Evolutionary conservation across 2,113 vertebrate species (phyloP).

Genomic region (Onychostruthus taczanowskii): DNA sequence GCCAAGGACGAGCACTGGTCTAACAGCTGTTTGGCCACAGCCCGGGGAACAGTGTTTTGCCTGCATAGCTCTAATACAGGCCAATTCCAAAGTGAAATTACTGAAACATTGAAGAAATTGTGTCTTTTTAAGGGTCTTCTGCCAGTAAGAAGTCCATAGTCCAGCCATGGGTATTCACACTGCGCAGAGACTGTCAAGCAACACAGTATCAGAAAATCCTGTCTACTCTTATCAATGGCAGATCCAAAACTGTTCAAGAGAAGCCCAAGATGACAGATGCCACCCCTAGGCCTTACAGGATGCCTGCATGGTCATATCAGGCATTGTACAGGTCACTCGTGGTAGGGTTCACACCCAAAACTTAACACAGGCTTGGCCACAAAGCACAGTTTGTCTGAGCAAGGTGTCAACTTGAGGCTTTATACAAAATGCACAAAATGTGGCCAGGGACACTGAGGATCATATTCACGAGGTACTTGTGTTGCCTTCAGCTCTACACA

Average conservation of each 20-base stretch:
- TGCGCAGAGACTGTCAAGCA: not conserved
- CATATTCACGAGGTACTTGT: not conserved
- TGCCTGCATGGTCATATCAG: not conserved
- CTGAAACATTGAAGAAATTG: not conserved
- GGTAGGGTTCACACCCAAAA: fast-evolving
- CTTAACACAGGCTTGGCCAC: not conserved
- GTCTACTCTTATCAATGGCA: not conserved
- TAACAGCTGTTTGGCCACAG: not conserved
- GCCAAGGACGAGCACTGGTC: not conserved
- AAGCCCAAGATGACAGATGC: not conserved
- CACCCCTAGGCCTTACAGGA: not conserved
- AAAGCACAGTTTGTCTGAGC: not conserved
- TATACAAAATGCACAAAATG: not conserved
- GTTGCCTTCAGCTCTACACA: not conserved
- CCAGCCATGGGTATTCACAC: not conserved
- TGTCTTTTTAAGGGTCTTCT: not conserved
- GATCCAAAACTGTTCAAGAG: not conserved
- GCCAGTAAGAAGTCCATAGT: not conserved
- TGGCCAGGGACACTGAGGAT: not conserved
- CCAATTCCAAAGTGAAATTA: not conserved
- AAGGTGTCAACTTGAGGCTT: not conserved
- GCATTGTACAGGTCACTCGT: not conserved
- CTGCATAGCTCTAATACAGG: not conserved
- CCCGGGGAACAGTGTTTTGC: not conserved
- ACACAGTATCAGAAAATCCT: not conserved